phyloP scores from a whole-genome alignment of 2,113 vertebrate genomes.

The Oophaga pumilio region DNA sequence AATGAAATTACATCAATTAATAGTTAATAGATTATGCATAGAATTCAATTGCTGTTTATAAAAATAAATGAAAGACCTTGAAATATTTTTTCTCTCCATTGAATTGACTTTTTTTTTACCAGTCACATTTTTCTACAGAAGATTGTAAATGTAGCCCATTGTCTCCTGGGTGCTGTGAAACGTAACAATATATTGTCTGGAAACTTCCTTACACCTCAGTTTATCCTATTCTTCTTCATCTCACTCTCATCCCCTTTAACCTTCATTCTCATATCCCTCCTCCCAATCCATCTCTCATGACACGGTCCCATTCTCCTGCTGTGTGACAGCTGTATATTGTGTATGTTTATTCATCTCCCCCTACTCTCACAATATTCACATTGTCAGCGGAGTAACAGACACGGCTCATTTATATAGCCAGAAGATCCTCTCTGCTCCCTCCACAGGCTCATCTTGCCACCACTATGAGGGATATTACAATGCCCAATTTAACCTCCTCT shows the following conservation, averaged over 20 bases:
- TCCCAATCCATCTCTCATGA: conserved; percentile 2
- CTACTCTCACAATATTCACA: conserved; percentile 33
- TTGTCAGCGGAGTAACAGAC: conserved; percentile 42
- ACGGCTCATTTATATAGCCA: conserved; percentile 45
- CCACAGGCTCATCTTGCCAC: background rate
- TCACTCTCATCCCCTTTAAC: conserved; percentile 22
- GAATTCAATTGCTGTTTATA: background rate
- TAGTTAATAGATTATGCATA: background rate
- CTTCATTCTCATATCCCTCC: conserved; percentile 11
- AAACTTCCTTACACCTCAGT: background rate
- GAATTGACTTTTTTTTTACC: background rate
- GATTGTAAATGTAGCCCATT: background rate
- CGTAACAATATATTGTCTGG: background rate
- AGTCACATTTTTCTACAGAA: background rate
- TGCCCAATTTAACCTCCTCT: conserved; percentile 15
- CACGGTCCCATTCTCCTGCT: conserved; percentile 2
- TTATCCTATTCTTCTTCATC: conserved; percentile 29
- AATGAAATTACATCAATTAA: background rate
- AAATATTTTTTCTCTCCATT: background rate
- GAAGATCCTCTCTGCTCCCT: background rate
- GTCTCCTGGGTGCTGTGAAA: conserved; percentile 1
- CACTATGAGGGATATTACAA: background rate
- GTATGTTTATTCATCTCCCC: conserved; percentile 5
- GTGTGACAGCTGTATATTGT: conserved; percentile 43
- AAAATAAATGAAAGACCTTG: background rate